Evolutionary conservation across 1,140 invertebrate genomes (phyloP).

Genomic region (Drosophila tristis): DNA sequence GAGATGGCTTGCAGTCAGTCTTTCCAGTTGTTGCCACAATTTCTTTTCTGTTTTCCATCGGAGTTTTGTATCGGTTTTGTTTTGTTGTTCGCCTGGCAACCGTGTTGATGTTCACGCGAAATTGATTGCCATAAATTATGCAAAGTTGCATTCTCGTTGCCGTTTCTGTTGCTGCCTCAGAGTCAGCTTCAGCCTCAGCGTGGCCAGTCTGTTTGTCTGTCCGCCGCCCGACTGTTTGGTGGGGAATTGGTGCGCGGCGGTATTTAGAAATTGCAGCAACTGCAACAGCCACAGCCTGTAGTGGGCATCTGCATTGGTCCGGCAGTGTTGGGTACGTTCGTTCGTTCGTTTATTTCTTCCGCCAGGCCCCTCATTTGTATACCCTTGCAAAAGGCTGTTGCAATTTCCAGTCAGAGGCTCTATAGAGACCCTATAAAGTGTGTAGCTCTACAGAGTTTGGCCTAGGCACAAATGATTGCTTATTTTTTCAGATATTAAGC

Average conservation of each 20-base stretch:
- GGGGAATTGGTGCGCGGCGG: constrained; percentile 60
- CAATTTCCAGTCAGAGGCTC: no score
- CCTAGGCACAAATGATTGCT: no score
- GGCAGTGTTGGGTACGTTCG: constrained; percentile 24
- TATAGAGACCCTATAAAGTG: no score
- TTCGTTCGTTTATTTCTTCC: constrained; percentile 32
- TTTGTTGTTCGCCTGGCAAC: constrained; percentile 36
- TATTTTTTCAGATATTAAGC: no score
- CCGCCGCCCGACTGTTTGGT: constrained; percentile 21
- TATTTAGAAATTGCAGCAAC: constrained; percentile 58
- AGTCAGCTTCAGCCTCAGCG: neutral
- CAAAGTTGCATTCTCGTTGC: constrained; percentile 58
- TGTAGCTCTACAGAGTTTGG: no score
- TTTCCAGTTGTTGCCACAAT: constrained; percentile 24
- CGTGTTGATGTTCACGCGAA: constrained; percentile 61
- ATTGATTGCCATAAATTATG: constrained; percentile 70
- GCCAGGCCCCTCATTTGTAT: neutral
- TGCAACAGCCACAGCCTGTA: constrained; percentile 11
- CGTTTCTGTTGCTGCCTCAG: constrained; percentile 2
- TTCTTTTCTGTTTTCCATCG: constrained; percentile 35
- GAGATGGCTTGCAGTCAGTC: constrained; percentile 30
- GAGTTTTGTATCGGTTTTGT: constrained; percentile 2
- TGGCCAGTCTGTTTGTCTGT: neutral
- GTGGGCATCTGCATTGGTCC: constrained; percentile 36
- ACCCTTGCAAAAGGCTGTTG: no score